Evolutionary conservation across 2,113 vertebrate species (phyloP).

Genomic region (Siniperca knerii): DNA sequence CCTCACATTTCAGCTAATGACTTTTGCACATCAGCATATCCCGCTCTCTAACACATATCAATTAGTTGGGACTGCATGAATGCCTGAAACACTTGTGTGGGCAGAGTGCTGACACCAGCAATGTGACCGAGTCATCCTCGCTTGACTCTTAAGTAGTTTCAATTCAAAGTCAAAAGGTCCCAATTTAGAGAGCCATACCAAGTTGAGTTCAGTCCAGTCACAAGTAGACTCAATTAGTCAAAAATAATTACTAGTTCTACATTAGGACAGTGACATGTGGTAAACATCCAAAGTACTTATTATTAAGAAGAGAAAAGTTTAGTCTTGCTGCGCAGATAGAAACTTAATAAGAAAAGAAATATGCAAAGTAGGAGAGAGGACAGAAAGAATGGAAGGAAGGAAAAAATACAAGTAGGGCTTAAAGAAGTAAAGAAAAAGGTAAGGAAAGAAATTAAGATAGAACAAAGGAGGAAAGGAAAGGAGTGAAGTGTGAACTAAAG

Average conservation of each 20-base stretch:
- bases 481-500: too few species aligned
- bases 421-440: neutral
- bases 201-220: slow-evolving; percentile 10
- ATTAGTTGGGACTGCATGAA: slow-evolving; percentile 68
- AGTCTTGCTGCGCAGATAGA: neutral
- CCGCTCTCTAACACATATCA: slow-evolving; percentile 71
- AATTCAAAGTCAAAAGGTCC: slow-evolving; percentile 56
- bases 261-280: neutral
- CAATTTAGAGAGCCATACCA: slow-evolving; percentile 38
- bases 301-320: neutral
- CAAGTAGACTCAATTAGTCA: slow-evolving; percentile 40
- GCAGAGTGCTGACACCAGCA: slow-evolving; percentile 71
- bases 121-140: slow-evolving; percentile 32
- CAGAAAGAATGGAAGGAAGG: neutral
- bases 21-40: slow-evolving; percentile 72
- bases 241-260: slow-evolving; percentile 30
- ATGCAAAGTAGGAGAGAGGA: neutral
- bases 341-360: neutral
- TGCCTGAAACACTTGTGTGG: slow-evolving; percentile 50
- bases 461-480: too few species aligned
- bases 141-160: slow-evolving; percentile 54
- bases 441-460: neutral
- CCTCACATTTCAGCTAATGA: slow-evolving; percentile 78
- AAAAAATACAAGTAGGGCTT: neutral
- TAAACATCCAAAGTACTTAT: slow-evolving; percentile 4